Percentiles rank a stretch among this genome's conserved stretches.
Conservation (phyloP, 2,888 invertebrate species). For the Caprella mutica region DNA sequence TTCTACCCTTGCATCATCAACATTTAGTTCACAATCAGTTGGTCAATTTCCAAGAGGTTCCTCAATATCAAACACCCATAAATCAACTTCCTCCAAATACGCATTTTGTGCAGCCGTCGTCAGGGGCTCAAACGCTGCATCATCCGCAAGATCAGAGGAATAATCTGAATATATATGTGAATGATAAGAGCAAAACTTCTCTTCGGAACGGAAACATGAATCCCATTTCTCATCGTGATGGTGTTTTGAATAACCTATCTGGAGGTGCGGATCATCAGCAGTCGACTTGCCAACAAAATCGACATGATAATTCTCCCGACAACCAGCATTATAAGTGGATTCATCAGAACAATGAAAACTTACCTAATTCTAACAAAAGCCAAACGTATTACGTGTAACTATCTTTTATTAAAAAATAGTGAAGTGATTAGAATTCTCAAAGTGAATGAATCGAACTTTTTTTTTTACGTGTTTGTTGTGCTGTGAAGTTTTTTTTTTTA, state of each 20-base stretch:
- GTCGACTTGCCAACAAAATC: too few relatives aligned
- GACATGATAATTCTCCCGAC: too few relatives aligned
- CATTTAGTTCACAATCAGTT: constrained; percentile 6
- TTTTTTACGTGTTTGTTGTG: too few relatives aligned
- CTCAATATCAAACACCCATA: background rate
- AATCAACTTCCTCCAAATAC: background rate
- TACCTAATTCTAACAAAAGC: constrained; percentile 2
- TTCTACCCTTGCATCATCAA: constrained; percentile 3
- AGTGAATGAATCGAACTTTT: too few relatives aligned
- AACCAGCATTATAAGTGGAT: too few relatives aligned
- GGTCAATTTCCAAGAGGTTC: constrained; percentile 2
- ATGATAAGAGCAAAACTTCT: background rate
- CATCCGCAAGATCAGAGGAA: too few relatives aligned
- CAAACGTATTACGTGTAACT: constrained; percentile 11
- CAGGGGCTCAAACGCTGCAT: too few relatives aligned
- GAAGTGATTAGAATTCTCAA: too few relatives aligned
- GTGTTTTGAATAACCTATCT: background rate
- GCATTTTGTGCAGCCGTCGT: background rate
- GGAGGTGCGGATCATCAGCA: background rate
- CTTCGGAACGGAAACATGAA: background rate
- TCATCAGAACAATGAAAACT: background rate
- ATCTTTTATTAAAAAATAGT: too few relatives aligned
- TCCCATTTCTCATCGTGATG: background rate
- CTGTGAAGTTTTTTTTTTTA: too few relatives aligned
- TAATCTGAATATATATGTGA: too few relatives aligned